Base-by-base conservation (phyloP, 2,888 invertebrate genomes). In the Archips crataeganus region DNA sequence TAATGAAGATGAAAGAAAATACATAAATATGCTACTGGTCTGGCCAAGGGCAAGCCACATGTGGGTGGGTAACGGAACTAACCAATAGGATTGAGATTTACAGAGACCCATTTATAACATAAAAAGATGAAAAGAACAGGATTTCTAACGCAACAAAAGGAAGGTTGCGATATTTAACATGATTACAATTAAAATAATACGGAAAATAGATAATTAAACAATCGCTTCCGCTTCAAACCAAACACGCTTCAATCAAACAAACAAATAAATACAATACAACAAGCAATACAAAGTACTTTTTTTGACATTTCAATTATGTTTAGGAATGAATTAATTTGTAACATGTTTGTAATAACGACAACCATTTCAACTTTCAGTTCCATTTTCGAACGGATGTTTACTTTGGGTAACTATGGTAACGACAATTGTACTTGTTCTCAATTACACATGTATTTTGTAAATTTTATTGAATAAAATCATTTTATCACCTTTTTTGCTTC, bases 251-350 rank as follows among this genome's bases (percentile, higher is more conserved):
- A 42, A 42, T 9, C 42, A 42, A 42, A 42, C 42, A 42, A 6
- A 8, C 4, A 9, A 5, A 49, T 13, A n/a, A 49, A 2, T 13
- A 49, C 0, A 13, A 49, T 3, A 2, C 2, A 49, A 13, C 1
- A 49, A 49, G 1, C 13, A 15, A 23, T 23, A 54, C 23, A 32
- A 11, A n/a, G 2, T 11, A 11, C 39, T 13, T 61, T 61, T 2
- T 42, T 45, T 63, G 62, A 63, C 62, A 45, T 45, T 36, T 63
- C 3, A 4, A 11, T 23, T 45, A 5, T 10, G 62, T 63, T 63
- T n/a, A 63, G 45, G n/a, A 63, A 63, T 15, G 13, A 63, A 2
- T 36, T 62, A 63, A 2, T 36, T 62, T 3, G 42, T 39, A 39
- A 39, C 6, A 4, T 4, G 39, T 5, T 39, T 39, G 39, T 39